A percentile compares a stretch with the other conserved stretches of the same genome.
Conservation (phyloP, 2,797 vertebrate species). For the Chaetophractus vellerosus region DNA sequence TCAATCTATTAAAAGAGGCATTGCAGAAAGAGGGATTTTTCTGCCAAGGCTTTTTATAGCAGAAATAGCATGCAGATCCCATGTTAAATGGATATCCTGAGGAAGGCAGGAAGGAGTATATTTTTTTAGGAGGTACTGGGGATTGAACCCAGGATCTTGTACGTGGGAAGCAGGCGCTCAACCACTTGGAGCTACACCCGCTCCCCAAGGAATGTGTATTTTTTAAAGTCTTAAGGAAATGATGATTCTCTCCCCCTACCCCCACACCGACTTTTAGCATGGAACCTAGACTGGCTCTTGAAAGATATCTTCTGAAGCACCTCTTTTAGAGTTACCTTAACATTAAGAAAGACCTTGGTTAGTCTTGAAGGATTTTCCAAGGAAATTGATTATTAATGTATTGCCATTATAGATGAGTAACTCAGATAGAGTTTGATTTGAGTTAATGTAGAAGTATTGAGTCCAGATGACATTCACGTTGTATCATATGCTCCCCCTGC, state of each 20-base stretch:
- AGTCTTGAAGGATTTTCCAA: constrained; percentile 45
- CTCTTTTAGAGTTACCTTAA: neutral
- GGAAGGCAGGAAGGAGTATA: neutral
- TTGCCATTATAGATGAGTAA: neutral
- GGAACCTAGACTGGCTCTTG: neutral
- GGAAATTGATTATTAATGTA: constrained; percentile 2
- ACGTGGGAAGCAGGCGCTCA: no score
- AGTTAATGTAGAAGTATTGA: constrained; percentile 3
- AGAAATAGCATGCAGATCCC: constrained; percentile 60
- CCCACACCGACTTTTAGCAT: neutral
- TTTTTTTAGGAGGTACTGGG: no score
- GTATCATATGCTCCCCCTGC: neutral
- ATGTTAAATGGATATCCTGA: neutral
- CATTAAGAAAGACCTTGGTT: neutral
- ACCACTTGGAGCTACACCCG: no score
- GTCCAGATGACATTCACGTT: neutral
- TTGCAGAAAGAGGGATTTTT: constrained; percentile 57
- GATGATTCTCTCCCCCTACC: neutral
- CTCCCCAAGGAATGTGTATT: neutral
- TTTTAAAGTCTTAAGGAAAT: constrained; percentile 40
- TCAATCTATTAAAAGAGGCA: constrained; percentile 58
- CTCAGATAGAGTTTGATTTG: constrained; percentile 49
- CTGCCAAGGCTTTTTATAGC: constrained; percentile 54
- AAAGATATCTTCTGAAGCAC: constrained; percentile 27
- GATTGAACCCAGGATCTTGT: no score